Percentiles rank a stretch among this genome's conserved stretches.
These are phyloP conservation scores for Trichosurus vulpecula DNA, from an alignment of 2,797 vertebrate species.

Conservation along the genomic window DNA sequence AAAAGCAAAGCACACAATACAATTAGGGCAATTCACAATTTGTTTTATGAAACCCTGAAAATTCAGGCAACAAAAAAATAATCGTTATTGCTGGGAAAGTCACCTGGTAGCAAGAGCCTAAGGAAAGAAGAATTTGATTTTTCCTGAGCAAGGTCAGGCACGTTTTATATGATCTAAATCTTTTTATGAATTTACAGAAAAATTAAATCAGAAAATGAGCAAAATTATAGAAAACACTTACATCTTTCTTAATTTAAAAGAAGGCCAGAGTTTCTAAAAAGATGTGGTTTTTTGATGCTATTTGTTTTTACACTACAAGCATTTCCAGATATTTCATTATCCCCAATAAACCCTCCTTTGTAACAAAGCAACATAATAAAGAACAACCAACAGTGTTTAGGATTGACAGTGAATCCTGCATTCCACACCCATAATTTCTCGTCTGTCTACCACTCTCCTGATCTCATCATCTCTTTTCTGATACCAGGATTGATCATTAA, in stretches of 20 bases:
- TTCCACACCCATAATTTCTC: not conserved
- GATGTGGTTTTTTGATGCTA: not conserved
- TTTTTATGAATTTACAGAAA: not conserved
- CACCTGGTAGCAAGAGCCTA: not conserved
- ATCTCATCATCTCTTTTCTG: not conserved
- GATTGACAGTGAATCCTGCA: not conserved
- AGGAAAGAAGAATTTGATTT: not conserved
- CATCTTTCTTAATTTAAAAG: not conserved
- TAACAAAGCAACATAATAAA: not conserved
- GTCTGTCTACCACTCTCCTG: not conserved
- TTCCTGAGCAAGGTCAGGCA: not conserved
- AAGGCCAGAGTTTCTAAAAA: not conserved
- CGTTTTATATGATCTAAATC: not conserved
- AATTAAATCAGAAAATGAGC: not conserved
- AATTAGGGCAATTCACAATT: slow-evolving; percentile 31
- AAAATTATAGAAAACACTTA: not conserved
- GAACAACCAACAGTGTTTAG: not conserved
- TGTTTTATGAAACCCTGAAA: slow-evolving; percentile 31
- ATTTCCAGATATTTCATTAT: not conserved
- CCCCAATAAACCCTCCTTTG: not conserved
- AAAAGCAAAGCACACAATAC: slow-evolving; percentile 21
- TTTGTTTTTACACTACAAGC: not conserved
- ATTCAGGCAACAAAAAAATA: slow-evolving; percentile 1
- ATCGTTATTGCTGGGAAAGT: slow-evolving; percentile 8
- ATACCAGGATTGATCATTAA: not conserved